phyloP scores from a whole-genome alignment of 92 coral and sea anemone species.

The Pocillopora grandis region DNA sequence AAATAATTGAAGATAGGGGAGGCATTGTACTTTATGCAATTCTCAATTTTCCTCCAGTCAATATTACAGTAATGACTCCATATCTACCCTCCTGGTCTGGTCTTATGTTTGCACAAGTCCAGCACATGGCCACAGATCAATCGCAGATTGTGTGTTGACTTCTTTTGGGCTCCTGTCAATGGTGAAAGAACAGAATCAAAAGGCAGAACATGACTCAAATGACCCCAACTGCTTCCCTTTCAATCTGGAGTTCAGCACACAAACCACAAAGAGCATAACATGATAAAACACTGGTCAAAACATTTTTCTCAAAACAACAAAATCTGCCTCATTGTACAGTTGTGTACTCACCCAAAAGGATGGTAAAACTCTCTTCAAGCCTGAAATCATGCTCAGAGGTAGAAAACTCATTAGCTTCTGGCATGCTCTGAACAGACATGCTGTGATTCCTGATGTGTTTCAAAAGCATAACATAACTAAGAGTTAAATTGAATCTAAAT shows the following conservation, averaged over 20 bases:
- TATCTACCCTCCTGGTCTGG: conserved; percentile 92
- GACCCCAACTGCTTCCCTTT: too few relatives aligned
- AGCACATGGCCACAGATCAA: conserved; percentile 92
- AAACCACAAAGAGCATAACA: too few relatives aligned
- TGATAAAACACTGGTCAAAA: too few relatives aligned
- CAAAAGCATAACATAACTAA: background rate
- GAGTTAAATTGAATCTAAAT: background rate
- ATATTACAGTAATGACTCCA: background rate
- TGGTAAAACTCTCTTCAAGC: conserved; percentile 94
- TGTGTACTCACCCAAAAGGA: conserved; percentile 76
- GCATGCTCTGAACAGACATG: conserved; percentile 75
- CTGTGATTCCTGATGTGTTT: conserved; percentile 64
- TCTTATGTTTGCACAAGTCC: conserved; percentile 89
- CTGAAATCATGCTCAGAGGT: conserved; percentile 63
- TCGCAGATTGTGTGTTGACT: conserved; percentile 90
- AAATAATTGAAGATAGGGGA: too few relatives aligned
- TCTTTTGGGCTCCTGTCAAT: conserved; percentile 85
- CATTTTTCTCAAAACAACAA: too few relatives aligned
- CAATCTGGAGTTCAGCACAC: too few relatives aligned
- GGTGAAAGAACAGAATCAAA: too few relatives aligned
- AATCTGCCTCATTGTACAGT: too few relatives aligned
- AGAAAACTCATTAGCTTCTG: conserved; percentile 66
- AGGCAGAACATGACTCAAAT: too few relatives aligned
- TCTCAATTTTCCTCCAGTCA: too few relatives aligned
- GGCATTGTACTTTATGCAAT: too few relatives aligned